A percentile compares a stretch with the other conserved stretches of the same genome.
Conservation (phyloP, 2,888 invertebrate genomes). For the Eristalis arbustorum region DNA sequence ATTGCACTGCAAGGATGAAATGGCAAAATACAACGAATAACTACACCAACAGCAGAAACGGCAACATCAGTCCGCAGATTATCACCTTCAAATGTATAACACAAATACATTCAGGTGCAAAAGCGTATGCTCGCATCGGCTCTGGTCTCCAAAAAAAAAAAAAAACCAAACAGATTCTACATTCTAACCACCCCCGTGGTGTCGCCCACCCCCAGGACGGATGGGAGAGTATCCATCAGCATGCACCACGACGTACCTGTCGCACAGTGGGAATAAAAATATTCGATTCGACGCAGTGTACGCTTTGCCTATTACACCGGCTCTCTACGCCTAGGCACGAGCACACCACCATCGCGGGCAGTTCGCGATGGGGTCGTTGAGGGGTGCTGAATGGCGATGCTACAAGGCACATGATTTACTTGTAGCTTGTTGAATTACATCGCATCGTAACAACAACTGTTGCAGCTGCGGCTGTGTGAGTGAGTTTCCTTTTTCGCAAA, state of each 20-base stretch:
- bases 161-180: neutral
- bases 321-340: neutral
- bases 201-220: neutral
- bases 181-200: neutral
- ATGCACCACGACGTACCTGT: slow-evolving; percentile 53
- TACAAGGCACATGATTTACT: slow-evolving; percentile 62
- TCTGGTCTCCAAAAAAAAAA: neutral
- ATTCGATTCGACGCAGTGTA: slow-evolving; percentile 62
- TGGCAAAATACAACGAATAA: slow-evolving; percentile 20
- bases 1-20: slow-evolving; percentile 53
- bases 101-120: slow-evolving; percentile 68
- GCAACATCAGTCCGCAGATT: slow-evolving; percentile 45
- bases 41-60: slow-evolving; percentile 31
- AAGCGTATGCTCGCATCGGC: slow-evolving; percentile 51
- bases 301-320: slow-evolving; percentile 39
- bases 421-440: slow-evolving; percentile 69
- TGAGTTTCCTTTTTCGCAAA: slow-evolving; percentile 20
- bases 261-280: slow-evolving; percentile 28
- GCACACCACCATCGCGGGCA: neutral
- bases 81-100: slow-evolving; percentile 65
- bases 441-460: slow-evolving; percentile 67
- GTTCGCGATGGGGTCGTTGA: neutral
- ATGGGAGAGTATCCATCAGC: slow-evolving; percentile 11
- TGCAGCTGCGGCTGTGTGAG: slow-evolving; percentile 62
- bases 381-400: neutral